Evolutionary conservation across 2,888 invertebrate species (phyloP), one percentile per base, ranked within the genome.

Genomic region (Eristalis arbustorum): DNA sequence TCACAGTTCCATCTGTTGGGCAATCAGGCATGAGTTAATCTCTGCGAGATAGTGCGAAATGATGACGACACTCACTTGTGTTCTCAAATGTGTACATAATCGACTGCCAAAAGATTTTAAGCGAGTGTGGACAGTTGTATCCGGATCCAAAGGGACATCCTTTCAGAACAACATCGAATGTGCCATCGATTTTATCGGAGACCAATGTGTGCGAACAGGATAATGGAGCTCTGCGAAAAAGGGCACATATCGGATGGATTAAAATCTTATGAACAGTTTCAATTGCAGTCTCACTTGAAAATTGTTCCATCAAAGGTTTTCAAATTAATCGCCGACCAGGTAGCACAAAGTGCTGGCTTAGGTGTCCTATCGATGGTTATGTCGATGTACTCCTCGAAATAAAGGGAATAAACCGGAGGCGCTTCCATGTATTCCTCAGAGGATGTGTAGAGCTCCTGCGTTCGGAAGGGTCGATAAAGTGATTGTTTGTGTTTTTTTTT

Each of bases 291-390:
- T 88, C 88, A 96, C 96, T 95, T 95, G 90, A 95, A 96, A 64
- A 97, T 94, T 89, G 95, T 94, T 8, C 97, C 97, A 92, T 98
- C 97, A 90, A 98, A 98, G 0, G 97, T 97, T 91, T 97, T 96
- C 89, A 96, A 96, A 92, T 97, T 97, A 18, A 94, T 94, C 40
- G 96, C 96, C 28, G 96, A 95, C 98, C 98, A 98, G 1, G 96
- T 95, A 75, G 96, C 94, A 90, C 98, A 98, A 13, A 94, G 94
- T 0, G 96, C 96, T 0, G 95, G 94, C 89, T 94, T 94, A 0
- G 96, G 95, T 5, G 91, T 88, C 23, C 88, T 90, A 84, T 91
- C 91, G 8, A 91, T 87, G 6, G 90, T 88, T 1, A 92, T 89
- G 88, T 91, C 89, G 11, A 91, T 66, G 13, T 91, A 90, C n/a